Percentiles rank a stretch among this genome's conserved stretches.
phyloP scores from a whole-genome alignment of 2,797 vertebrate genomes.

The Gorsachius magnificus region DNA sequence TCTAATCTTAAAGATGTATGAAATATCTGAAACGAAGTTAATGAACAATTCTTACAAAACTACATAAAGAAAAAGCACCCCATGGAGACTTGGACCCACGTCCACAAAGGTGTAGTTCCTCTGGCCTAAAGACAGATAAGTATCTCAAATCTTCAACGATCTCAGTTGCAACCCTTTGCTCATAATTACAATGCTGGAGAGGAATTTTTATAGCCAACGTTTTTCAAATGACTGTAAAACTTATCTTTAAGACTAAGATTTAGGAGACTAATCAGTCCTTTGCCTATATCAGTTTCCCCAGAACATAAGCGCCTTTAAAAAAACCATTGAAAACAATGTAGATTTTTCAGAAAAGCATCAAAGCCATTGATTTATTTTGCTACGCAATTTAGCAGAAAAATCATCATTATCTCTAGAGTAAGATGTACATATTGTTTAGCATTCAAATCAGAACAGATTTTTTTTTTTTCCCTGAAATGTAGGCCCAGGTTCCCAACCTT shows the following conservation, averaged over 20 bases:
- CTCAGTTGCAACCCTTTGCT: background rate
- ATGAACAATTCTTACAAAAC: background rate
- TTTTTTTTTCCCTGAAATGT: background rate
- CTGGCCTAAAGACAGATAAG: background rate
- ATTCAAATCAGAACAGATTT: background rate
- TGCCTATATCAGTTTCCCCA: background rate
- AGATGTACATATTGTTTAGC: background rate
- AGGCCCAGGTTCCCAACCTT: background rate
- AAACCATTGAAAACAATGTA: background rate
- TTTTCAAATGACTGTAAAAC: background rate
- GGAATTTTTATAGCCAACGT: background rate
- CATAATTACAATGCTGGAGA: background rate
- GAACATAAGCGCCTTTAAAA: background rate
- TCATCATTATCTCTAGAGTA: background rate
- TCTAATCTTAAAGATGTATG: background rate
- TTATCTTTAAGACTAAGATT: background rate
- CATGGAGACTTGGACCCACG: background rate
- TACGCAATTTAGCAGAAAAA: background rate
- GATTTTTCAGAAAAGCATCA: slow-evolving; percentile 14
- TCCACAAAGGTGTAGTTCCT: background rate
- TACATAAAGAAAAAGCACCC: background rate
- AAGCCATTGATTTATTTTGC: background rate
- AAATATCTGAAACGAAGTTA: background rate
- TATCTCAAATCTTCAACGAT: background rate
- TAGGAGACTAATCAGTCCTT: background rate